Evolutionary conservation across 2,888 invertebrate species (phyloP).

Genomic region (Noctua pronuba): DNA sequence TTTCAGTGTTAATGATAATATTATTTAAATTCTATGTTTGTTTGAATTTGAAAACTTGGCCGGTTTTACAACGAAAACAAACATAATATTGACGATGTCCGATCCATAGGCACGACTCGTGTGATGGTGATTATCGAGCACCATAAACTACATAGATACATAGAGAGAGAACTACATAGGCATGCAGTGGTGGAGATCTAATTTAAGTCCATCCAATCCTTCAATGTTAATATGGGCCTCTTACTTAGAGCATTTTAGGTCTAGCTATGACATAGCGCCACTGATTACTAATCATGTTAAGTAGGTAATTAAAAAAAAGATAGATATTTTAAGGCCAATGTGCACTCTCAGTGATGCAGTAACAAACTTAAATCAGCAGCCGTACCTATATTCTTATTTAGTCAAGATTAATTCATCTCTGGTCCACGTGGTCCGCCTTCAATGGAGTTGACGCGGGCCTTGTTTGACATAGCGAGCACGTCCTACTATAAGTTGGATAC

Average conservation of each 20-base stretch:
- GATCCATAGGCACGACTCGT: background rate
- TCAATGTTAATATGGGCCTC: background rate
- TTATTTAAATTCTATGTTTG: background rate
- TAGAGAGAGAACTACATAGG: too few relatives aligned
- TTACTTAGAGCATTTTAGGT: background rate
- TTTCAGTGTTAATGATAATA: too few relatives aligned
- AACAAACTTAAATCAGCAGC: background rate
- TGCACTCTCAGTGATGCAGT: background rate
- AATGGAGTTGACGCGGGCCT: background rate
- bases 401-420: conserved; percentile 1
- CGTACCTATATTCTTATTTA: background rate
- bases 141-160: background rate
- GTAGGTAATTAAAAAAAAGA: background rate
- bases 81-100: background rate
- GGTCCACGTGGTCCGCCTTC: conserved; percentile 5
- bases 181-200: background rate
- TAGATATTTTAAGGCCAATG: background rate
- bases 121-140: background rate
- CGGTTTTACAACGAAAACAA: background rate
- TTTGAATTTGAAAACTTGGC: background rate
- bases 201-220: background rate
- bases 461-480: background rate
- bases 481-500: background rate
- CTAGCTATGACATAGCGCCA: background rate
- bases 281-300: background rate